A percentile compares a stretch with the other conserved stretches of the same genome.
Evolutionary conservation across 2,888 invertebrate species (phyloP).

Genomic region (Tipula helvola): DNA sequence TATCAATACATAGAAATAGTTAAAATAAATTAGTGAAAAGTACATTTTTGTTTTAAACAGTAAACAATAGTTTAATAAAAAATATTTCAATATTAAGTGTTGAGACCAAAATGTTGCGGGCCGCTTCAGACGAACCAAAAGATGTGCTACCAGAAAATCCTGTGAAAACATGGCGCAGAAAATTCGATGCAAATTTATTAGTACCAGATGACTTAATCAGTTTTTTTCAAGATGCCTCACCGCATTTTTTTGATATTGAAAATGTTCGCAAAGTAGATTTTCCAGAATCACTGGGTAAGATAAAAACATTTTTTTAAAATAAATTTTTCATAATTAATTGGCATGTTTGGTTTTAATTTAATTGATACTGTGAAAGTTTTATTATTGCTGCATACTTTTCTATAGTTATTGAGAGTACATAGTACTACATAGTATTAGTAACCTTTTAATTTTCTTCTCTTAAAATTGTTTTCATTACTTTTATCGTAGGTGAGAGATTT

Average conservation of each 20-base stretch:
- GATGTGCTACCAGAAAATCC: constrained; percentile 19
- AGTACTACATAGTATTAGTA: neutral
- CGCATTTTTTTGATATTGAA: constrained; percentile 31
- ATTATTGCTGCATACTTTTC: neutral
- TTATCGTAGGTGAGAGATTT: neutral
- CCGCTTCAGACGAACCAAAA: neutral
- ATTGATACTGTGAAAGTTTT: neutral
- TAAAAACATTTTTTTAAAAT: neutral
- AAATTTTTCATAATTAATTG: neutral
- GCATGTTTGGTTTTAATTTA: neutral
- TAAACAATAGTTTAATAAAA: neutral
- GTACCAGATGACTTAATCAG: constrained; percentile 28
- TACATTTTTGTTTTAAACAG: neutral
- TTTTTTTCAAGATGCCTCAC: constrained; percentile 30
- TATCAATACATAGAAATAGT: neutral
- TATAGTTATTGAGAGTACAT: neutral
- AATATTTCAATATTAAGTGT: neutral
- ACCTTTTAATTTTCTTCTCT: neutral
- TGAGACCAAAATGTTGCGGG: neutral
- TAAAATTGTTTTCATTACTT: neutral
- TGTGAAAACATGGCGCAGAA: constrained; percentile 34
- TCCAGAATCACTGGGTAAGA: neutral
- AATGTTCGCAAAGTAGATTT: neutral
- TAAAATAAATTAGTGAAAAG: neutral
- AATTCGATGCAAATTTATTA: constrained; percentile 29